These are phyloP conservation scores for Chauna torquata DNA, from an alignment of 2,113 vertebrate genomes.

Conservation along the genomic window DNA sequence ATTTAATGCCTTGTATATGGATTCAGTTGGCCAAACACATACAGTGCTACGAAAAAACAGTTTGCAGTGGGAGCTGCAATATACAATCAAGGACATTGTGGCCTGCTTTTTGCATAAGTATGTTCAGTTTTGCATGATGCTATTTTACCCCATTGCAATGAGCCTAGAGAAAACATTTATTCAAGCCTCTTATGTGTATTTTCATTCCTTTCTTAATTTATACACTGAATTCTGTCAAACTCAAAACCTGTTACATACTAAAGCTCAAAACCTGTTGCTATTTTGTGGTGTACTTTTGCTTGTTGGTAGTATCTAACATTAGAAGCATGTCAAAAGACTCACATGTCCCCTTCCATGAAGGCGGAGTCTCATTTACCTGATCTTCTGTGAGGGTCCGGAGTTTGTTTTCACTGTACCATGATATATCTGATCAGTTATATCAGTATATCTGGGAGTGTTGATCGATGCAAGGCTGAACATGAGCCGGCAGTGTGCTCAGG, in stretches of 20 bases:
- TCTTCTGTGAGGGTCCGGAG: background rate
- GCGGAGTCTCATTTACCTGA: background rate
- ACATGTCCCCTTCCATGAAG: fast-evolving
- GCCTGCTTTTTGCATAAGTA: background rate
- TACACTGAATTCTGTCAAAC: slow-evolving; percentile 16
- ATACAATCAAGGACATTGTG: background rate
- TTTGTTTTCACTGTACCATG: background rate
- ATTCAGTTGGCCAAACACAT: background rate
- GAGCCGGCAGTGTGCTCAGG: no score
- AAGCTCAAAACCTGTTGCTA: slow-evolving; percentile 11
- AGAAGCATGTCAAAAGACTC: background rate
- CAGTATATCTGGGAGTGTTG: no score
- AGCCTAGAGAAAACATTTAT: slow-evolving; percentile 4
- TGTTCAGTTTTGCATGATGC: background rate
- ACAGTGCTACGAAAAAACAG: background rate
- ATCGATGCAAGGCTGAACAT: no score
- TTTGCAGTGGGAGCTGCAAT: background rate
- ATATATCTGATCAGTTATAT: background rate
- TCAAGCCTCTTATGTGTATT: background rate
- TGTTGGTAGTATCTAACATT: background rate
- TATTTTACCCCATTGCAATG: background rate
- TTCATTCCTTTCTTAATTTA: slow-evolving; percentile 6
- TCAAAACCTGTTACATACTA: background rate
- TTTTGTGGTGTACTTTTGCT: background rate
- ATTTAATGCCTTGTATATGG: background rate